Percentiles rank a stretch among this genome's conserved stretches.
Evolutionary conservation across 2,797 vertebrate species (phyloP).

Genomic region (Peromyscus nudipes): DNA sequence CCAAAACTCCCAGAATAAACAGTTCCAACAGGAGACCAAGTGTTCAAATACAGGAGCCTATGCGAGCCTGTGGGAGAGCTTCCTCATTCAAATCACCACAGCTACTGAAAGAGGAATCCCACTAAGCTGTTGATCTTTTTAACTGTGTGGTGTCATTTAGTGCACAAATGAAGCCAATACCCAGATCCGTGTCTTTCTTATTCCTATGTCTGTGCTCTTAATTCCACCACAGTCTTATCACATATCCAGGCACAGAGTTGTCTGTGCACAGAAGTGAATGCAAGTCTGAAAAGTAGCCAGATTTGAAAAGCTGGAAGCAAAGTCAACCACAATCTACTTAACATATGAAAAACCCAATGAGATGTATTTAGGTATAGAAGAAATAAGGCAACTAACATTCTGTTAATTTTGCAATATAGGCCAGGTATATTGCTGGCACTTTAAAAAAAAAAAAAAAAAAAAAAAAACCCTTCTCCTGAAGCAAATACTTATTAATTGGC

Average conservation of each 20-base stretch:
- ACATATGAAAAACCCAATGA: conserved; percentile 1
- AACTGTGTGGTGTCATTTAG: background rate
- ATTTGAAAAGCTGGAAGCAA: conserved; percentile 31
- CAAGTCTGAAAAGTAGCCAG: conserved; percentile 18
- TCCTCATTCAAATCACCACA: background rate
- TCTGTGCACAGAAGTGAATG: background rate
- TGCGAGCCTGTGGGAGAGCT: background rate
- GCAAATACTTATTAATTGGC: background rate
- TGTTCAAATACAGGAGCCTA: background rate
- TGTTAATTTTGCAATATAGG: background rate
- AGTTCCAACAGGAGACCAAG: background rate
- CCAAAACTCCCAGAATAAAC: background rate
- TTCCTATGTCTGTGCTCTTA: background rate
- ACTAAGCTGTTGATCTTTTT: background rate
- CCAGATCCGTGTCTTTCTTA: background rate
- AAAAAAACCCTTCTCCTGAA: background rate
- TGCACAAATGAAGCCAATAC: background rate
- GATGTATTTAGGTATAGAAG: conserved; percentile 15
- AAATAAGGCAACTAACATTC: background rate
- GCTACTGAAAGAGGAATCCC: background rate
- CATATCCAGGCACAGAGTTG: background rate
- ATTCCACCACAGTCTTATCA: background rate
- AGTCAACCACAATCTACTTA: background rate
- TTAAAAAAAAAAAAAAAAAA: background rate
- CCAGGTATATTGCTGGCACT: background rate